These are phyloP conservation scores for Bucorvus abyssinicus DNA, from an alignment of 2,797 vertebrate species.

Conservation along the genomic window DNA sequence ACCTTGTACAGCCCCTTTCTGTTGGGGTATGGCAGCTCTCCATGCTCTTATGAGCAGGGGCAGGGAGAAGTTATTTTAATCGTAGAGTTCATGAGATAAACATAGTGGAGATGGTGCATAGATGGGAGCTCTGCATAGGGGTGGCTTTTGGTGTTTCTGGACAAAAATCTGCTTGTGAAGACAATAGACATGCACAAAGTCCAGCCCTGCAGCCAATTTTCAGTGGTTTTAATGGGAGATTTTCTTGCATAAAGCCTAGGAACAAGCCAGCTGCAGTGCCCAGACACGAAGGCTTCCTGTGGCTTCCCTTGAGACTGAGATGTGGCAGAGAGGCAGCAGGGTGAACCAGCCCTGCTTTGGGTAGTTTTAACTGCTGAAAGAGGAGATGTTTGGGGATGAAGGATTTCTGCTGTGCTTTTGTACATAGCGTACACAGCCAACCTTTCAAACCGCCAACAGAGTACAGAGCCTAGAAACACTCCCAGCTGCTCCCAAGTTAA, in stretches of 20 bases:
- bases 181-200: background rate
- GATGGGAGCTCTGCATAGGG: background rate
- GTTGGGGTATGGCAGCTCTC: background rate
- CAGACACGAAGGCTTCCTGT: background rate
- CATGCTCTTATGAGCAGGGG: background rate
- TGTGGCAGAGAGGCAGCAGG: background rate
- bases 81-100: background rate
- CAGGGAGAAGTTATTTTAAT: background rate
- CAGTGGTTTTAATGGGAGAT: background rate
- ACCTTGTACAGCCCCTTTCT: background rate
- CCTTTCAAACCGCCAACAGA: conserved; percentile 51
- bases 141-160: conserved; percentile 26
- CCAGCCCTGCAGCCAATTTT: background rate
- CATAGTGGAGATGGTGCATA: background rate
- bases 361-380: conserved; percentile 1
- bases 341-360: background rate
- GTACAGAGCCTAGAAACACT: conserved; percentile 40
- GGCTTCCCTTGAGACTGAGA: background rate
- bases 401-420: conserved; percentile 27
- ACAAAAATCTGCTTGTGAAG: background rate
- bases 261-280: conserved; percentile 2
- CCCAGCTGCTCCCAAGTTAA: conserved; percentile 52
- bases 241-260: background rate
- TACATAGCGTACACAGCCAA: conserved; percentile 31
- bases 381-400: conserved; percentile 24